Evolutionary conservation across 2,113 vertebrate species (phyloP).

Genomic region (Ptilorrhoa leucosticta): DNA sequence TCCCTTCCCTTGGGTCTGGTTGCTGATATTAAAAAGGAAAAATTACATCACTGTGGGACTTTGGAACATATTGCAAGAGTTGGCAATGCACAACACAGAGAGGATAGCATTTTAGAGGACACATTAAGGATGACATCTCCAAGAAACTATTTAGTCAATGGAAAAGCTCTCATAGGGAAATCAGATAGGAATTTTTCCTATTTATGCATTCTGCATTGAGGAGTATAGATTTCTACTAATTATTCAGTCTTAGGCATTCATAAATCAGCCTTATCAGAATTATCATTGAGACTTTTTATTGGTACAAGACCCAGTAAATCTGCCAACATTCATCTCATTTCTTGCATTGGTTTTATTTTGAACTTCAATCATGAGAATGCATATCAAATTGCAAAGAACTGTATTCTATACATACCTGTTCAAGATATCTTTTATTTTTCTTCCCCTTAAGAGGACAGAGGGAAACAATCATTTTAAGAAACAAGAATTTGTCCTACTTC

Average conservation of each 20-base stretch:
- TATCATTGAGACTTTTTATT: not conserved
- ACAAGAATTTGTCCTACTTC: not conserved
- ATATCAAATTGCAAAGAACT: not conserved
- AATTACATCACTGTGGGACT: not conserved
- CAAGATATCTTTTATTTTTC: not conserved
- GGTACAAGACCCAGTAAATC: not conserved
- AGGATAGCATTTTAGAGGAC: not conserved
- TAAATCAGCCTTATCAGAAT: not conserved
- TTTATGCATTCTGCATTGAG: not conserved
- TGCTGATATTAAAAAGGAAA: not conserved
- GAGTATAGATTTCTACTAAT: not conserved
- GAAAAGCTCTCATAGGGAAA: not conserved
- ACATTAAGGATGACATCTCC: not conserved
- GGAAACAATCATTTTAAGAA: not conserved
- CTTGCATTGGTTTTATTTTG: not conserved
- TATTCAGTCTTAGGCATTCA: not conserved
- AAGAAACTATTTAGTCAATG: not conserved
- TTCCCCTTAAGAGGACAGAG: not conserved
- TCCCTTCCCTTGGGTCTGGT: not conserved
- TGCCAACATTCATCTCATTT: not conserved
- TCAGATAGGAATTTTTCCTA: not conserved
- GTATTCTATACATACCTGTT: not conserved
- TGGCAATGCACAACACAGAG: not conserved
- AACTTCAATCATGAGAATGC: not conserved
- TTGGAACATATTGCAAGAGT: not conserved